Evolutionary conservation across 2,797 vertebrate species (phyloP).

Genomic region (Microchirus variegatus): DNA sequence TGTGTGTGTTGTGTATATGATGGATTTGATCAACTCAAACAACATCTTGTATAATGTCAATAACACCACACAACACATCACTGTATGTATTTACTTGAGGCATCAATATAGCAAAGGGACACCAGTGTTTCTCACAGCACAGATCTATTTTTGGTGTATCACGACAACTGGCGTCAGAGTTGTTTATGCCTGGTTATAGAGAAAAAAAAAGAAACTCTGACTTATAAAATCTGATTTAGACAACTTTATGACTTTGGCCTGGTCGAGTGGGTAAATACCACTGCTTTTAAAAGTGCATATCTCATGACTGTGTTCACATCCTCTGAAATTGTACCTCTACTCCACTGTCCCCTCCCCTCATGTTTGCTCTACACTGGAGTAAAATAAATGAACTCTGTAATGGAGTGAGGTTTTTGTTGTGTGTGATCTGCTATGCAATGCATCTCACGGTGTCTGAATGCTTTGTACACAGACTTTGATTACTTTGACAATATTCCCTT

Average conservation of each 20-base stretch:
- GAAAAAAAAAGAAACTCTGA: conserved; percentile 50
- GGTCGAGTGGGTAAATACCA: conserved; percentile 35
- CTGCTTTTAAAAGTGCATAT: conserved; percentile 37
- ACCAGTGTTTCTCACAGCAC: conserved; percentile 47
- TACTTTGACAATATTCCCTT: conserved; percentile 62
- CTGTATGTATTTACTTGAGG: not conserved
- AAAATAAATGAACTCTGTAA: not conserved
- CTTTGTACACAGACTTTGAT: conserved; percentile 45
- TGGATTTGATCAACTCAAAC: not conserved
- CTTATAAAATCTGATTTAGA: conserved; percentile 63
- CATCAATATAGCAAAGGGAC: conserved; percentile 23
- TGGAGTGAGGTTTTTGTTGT: conserved; percentile 1
- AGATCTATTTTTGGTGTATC: conserved; percentile 57
- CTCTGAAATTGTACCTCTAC: conserved; percentile 25
- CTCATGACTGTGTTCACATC: conserved; percentile 31
- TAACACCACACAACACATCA: too few relatives aligned
- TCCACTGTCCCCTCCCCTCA: conserved; percentile 10
- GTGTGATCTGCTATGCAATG: conserved; percentile 3
- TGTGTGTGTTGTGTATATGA: not conserved
- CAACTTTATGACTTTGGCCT: conserved; percentile 48
- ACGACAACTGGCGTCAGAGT: conserved; percentile 46
- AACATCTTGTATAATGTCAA: too few relatives aligned
- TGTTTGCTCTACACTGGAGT: not conserved
- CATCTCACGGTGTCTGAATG: conserved; percentile 11
- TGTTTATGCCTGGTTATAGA: conserved; percentile 50